Percentiles rank a stretch among this genome's conserved stretches.
These are phyloP conservation scores for Cephus sareptanus DNA, from an alignment of 2,888 invertebrate species.

Conservation along the genomic window DNA sequence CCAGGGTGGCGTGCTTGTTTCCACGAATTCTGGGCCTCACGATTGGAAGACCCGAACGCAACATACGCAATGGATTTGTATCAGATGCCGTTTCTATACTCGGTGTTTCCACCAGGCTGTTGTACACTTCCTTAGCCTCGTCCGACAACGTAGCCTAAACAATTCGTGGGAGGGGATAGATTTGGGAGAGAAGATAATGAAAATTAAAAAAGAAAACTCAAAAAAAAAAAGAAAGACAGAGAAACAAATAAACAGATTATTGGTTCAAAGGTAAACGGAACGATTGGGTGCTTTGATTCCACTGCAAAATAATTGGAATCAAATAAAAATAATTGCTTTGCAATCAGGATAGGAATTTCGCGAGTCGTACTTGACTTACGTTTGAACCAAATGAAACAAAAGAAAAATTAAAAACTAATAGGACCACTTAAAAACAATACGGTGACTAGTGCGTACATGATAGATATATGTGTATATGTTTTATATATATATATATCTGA, in stretches of 20 bases:
- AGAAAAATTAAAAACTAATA: not conserved
- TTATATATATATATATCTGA: conserved; percentile 8
- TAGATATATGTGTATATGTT: conserved; percentile 4
- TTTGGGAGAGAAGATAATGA: conserved; percentile 48
- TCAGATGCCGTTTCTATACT: conserved; percentile 57
- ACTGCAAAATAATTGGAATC: not conserved
- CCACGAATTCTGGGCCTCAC: conserved; percentile 69
- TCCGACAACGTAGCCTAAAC: conserved; percentile 84
- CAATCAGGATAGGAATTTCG: not conserved
- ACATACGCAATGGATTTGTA: conserved; percentile 75
- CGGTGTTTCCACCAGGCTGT: conserved; percentile 84
- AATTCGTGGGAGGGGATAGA: conserved; percentile 54
- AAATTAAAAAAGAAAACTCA: conserved; percentile 25
- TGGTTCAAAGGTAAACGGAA: conserved; percentile 16
- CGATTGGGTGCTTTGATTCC: not conserved
- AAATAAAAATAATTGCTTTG: not conserved
- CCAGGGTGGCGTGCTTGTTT: conserved; percentile 65
- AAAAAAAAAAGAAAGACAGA: conserved; percentile 29
- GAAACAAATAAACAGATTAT: conserved; percentile 14
- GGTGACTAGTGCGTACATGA: conserved; percentile 13
- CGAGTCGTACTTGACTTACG: not conserved
- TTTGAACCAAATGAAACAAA: not conserved
- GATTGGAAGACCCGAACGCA: conserved; percentile 72
- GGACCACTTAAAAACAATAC: conserved; percentile 10
- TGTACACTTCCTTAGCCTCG: conserved; percentile 93